Evolutionary conservation across 2,113 vertebrate species (phyloP), one percentile per base, ranked within the genome.

Genomic region (Brachirus orientalis): DNA sequence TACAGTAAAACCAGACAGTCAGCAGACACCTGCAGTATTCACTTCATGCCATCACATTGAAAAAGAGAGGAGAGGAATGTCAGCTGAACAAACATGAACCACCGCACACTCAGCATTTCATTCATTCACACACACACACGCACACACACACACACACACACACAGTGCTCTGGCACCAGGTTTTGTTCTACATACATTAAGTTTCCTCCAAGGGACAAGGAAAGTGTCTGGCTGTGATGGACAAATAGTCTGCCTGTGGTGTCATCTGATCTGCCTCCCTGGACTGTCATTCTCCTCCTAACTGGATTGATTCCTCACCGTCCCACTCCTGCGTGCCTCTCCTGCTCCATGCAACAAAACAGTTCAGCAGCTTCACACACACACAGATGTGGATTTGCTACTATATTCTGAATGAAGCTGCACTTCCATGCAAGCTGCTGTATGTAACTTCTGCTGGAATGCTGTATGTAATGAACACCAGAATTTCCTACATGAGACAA

Each of bases 1-100:
- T 69, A 33, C 57, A 69, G 22, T 79, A 76, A 61, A 75, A 73
- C 73, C 68, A 85, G 80, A 82, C 83, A 69, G 64, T 38, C 57
- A 68, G 75, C 75, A 80, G 80, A 83, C 70, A 84, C 75, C 80
- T 84, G 78, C 84, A 80, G 73, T 84, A 64, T 67, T 43, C 47
- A 36, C 20, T 63, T 85, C 68, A 75, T 78, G 40, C 50, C 66
- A 64, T 55, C 73, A 63, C 14, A 16, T 3, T 10, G 20, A 51
- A 71, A 63, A 52, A 20, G 20, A 28, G 28, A 28, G 28, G 28
- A 28, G 28, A 28, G 28, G 2, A 28, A 28, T 28, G 28, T 28
- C 28, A 28, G 28, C 28, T 6, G 28, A 28, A 6, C 28, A 28
- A 28, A 28, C 59, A 65, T n/a, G n/a, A n/a, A n/a, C n/a, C n/a